These are phyloP conservation scores for Odocoileus hemionus DNA, from an alignment of 2,113 vertebrate species.

Conservation along the genomic window DNA sequence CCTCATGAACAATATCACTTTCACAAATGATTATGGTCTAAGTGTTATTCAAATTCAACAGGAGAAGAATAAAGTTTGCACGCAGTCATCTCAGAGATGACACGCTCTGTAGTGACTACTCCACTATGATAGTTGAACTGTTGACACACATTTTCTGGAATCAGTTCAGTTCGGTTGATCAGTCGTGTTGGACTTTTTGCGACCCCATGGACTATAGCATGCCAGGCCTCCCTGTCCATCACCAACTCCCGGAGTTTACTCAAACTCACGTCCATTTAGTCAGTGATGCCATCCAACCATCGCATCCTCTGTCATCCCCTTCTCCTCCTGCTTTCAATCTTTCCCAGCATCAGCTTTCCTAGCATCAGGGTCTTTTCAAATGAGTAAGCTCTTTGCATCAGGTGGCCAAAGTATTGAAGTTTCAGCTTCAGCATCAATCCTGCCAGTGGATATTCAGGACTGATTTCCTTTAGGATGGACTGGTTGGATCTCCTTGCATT, in stretches of 20 bases:
- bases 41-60: conserved; percentile 21
- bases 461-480: background rate
- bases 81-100: background rate
- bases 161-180: background rate
- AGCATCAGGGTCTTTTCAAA: background rate
- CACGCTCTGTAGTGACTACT: background rate
- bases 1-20: background rate
- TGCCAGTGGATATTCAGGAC: background rate
- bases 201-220: background rate
- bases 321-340: background rate
- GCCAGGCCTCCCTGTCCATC: background rate
- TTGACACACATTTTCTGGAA: background rate
- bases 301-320: background rate
- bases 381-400: background rate
- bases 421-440: background rate
- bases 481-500: background rate
- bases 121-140: background rate
- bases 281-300: background rate
- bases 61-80: background rate
- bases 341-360: background rate
- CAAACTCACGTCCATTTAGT: background rate
- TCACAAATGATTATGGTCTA: conserved; percentile 1
- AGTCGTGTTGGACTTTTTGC: background rate
- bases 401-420: background rate
- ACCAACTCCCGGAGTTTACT: background rate